phyloP scores from a whole-genome alignment of 2,797 vertebrate species.

The Propithecus perrieri region DNA sequence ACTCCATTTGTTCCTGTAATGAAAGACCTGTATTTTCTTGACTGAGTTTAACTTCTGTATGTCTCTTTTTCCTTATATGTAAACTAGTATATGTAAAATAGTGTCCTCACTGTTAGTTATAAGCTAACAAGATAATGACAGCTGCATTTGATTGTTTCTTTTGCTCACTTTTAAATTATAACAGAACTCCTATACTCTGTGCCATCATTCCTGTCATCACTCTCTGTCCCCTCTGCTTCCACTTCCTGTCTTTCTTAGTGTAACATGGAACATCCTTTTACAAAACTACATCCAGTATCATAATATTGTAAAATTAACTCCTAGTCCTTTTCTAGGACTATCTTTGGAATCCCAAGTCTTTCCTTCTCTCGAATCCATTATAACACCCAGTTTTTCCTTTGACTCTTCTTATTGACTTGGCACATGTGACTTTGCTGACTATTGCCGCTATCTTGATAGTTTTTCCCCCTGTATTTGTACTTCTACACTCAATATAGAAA shows the following conservation, averaged over 20 bases:
- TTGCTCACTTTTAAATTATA: not conserved
- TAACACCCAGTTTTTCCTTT: not conserved
- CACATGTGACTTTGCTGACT: not conserved
- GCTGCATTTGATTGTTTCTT: not conserved
- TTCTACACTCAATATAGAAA: not conserved
- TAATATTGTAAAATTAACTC: not conserved
- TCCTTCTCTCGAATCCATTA: not conserved
- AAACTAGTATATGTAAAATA: not conserved
- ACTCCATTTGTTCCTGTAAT: not conserved
- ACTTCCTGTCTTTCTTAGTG: not conserved
- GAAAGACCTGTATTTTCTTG: not conserved
- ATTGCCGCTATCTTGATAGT: not conserved
- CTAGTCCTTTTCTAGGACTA: not conserved
- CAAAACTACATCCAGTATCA: not conserved
- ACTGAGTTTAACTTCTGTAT: not conserved
- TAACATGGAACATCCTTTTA: not conserved
- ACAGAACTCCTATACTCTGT: accelerated
- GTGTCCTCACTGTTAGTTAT: not conserved
- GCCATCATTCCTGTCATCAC: not conserved
- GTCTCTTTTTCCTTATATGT: not conserved
- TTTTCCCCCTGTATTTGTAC: not conserved
- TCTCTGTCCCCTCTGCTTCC: not conserved
- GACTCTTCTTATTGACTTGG: not conserved
- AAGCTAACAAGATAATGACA: not conserved
- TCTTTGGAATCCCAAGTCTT: not conserved